Base-by-base conservation (phyloP, 2,888 invertebrate species). In the Dasysyrphus albostriatus region DNA sequence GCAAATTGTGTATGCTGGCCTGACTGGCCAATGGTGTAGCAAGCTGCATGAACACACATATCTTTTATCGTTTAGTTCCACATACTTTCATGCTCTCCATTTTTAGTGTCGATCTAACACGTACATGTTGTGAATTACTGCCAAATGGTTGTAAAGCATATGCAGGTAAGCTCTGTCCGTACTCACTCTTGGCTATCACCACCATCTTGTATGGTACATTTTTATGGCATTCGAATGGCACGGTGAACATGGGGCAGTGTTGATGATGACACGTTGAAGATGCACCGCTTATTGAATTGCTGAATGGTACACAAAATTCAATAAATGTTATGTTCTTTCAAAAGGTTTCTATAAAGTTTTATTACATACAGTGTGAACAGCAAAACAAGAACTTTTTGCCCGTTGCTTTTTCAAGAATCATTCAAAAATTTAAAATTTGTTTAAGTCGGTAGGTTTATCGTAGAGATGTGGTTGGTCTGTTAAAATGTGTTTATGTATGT, bases 61-160 rank as follows among this genome's bases (percentile, higher is more conserved):
- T 83, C 32, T 82, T 83, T 82, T 75, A 87, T 76, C 87, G 78
- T 87, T 87, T 79, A 87, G 87, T 87, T 87, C 79, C 87, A 87
- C 83, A 83, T 87, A 87, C 87, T 87, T 83, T 87, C 67, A 87
- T 87, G 83, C 87, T 75, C 83, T 87, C 87, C 87, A 87, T 83
- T 79, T 87, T 87, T 83, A 87, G 87, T 87, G 87, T 79, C 79
- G 74, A 78, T 72, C 83, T 87, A 87, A 87, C 87, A 87, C 87
- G 87, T 83, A 83, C 83, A 83, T 83, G 78, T 75, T 87, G 87
- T 87, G 87, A 87, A 87, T 83, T 83, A 87, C 83, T 83, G 87
- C 72, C 75, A 54, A 78, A 74, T 56, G 63, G 39, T 42, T 61
- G 72, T 73, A 54, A 54, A 44, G 14, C 32, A 51, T 39, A 73